A percentile compares a stretch with the other conserved stretches of the same genome.
Conservation (phyloP, 2,888 invertebrate genomes). For the Rhorus exstirpatorius region DNA sequence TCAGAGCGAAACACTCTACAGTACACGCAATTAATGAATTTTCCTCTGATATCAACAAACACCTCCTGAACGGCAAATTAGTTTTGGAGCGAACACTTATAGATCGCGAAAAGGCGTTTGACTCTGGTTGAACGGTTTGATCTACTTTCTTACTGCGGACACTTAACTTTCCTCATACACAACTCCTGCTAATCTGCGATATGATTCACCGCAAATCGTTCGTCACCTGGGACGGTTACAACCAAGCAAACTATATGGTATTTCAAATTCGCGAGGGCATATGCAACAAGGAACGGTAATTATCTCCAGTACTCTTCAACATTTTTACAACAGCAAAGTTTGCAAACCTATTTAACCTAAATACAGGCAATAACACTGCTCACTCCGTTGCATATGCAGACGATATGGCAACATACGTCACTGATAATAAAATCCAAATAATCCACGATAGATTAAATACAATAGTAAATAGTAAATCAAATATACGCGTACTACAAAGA, state of each 20-base stretch:
- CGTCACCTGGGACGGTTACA: too few species aligned
- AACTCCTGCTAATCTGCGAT: too few species aligned
- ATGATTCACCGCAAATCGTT: too few species aligned
- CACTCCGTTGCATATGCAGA: constrained; percentile 66
- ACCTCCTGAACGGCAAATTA: constrained; percentile 29
- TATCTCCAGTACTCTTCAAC: constrained; percentile 67
- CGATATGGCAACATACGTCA: constrained; percentile 58
- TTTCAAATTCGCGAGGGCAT: too few species aligned
- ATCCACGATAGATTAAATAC: neutral
- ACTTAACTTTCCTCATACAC: too few species aligned
- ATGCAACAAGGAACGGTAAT: constrained; percentile 68
- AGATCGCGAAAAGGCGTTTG: constrained; percentile 40
- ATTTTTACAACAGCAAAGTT: constrained; percentile 60
- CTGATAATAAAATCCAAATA: neutral
- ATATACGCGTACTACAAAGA: too few species aligned
- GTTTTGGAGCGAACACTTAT: constrained; percentile 51
- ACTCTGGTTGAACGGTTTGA: constrained; percentile 53
- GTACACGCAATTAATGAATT: constrained; percentile 67
- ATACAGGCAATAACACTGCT: constrained; percentile 7
- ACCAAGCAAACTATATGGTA: too few species aligned
- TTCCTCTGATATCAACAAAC: constrained; percentile 22
- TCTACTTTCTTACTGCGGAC: too few species aligned
- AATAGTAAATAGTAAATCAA: too few species aligned
- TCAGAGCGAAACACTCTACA: constrained; percentile 58
- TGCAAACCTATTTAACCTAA: constrained; percentile 62